Base-by-base conservation (phyloP, 2,888 invertebrate species). In the Cheilosia variabilis region DNA sequence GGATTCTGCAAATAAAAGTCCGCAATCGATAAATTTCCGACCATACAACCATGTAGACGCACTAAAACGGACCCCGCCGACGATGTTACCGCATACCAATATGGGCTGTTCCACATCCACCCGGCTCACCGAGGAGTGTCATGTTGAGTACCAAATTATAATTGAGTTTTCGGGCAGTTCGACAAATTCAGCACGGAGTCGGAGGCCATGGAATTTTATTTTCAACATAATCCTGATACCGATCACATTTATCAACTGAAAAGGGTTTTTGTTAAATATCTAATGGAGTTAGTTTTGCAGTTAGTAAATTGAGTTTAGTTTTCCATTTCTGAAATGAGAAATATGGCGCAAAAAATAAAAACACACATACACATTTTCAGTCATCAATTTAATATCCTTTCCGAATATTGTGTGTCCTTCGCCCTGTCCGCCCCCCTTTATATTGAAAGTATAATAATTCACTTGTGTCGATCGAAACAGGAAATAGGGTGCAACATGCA, bases 221-320 rank as follows among this genome's bases (percentile, higher is more conserved):
- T 22, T 22, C 19, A 31, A 19, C 41, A 13, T 24, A 41, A 41
- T 6, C 10, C 7, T n/a, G 17, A 45, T 31, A 34, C 13, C n/a
- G 22, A 55, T 71, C 41, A 43, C 31, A 43, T 43, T 41, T 58
- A 58, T 53, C 43, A 43, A 43, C 10, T 19, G 7, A 76, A 71
- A 76, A 57, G 52, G 24, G 31, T 41, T 43, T 65, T 53, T 69
- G 58, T 41, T 60, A 31, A 66, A 58, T 58, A 45, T 72, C 17
- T 45, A 60, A 71, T 60, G 34, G 19, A 62, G 68, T 75, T 81
- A 63, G 66, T 62, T 75, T 19, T 24, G 15, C 45, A 24, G 55
- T 63, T 34, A 45, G 73, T 75, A 68, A 71, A 82, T 72, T 78
- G 78, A 72, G 53, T 83, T 77, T 53, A 55, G 69, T 53, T 65